Evolutionary conservation across 2,113 vertebrate species (phyloP).

Genomic region (Nothocercus julius): DNA sequence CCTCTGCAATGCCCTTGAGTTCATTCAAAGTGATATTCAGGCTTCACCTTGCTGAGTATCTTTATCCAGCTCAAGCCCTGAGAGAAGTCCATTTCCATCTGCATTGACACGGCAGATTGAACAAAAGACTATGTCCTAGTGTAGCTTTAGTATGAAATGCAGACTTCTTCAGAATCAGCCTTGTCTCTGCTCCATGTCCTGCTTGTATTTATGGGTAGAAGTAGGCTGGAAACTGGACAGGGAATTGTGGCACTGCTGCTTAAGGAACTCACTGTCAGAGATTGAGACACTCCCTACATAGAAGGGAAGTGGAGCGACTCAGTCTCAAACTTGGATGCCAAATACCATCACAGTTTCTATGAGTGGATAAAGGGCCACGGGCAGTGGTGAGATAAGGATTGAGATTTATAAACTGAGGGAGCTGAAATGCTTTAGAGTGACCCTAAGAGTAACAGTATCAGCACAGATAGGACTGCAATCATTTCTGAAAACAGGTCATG

Average conservation of each 20-base stretch:
- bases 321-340: accelerated
- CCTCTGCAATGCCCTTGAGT: not conserved
- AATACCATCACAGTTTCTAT: not conserved
- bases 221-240: not conserved
- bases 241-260: not conserved
- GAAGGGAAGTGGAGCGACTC: not conserved
- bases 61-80: not conserved
- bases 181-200: not conserved
- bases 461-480: not conserved
- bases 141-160: not conserved
- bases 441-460: not conserved
- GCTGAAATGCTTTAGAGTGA: not conserved
- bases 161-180: not conserved
- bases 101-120: not conserved
- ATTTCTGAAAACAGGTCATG: not conserved
- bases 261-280: not conserved
- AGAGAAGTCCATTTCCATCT: not conserved
- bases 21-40: not conserved
- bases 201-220: not conserved
- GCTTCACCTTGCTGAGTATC: not conserved
- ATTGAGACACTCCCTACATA: accelerated
- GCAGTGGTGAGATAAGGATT: not conserved
- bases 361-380: not conserved
- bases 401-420: not conserved
- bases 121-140: accelerated